These are phyloP conservation scores for Liopterus haemorrhoidalis DNA, from an alignment of 2,888 invertebrate genomes.

Conservation along the genomic window DNA sequence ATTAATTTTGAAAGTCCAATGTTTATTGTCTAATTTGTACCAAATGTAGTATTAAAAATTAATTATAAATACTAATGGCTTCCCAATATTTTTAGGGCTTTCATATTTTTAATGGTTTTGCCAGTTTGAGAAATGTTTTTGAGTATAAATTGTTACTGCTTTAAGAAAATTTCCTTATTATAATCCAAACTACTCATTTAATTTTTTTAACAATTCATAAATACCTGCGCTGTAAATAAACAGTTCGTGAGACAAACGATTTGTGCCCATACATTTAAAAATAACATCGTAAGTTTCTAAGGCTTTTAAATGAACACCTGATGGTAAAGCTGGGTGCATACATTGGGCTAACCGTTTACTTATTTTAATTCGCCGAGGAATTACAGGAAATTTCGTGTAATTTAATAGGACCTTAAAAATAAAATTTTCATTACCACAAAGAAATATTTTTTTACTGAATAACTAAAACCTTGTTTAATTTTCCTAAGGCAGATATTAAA, in stretches of 20 bases:
- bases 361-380: conserved; percentile 80
- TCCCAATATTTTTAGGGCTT: no score
- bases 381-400: conserved; percentile 75
- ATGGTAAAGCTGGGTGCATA: conserved; percentile 86
- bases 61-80: no score
- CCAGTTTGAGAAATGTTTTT: no score
- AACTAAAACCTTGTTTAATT: conserved; percentile 72
- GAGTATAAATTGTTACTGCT: no score
- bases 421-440: conserved; percentile 15
- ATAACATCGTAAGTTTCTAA: conserved; percentile 87
- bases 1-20: no score
- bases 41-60: no score
- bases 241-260: conserved; percentile 70
- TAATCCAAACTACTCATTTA: no score
- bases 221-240: conserved; percentile 74
- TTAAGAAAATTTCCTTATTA: no score
- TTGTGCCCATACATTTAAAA: conserved; percentile 81
- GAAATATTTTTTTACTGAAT: conserved; percentile 2
- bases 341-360: conserved; percentile 89
- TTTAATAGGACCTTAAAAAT: conserved; percentile 63
- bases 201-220: conserved; percentile 19
- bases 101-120: no score
- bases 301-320: conserved; percentile 86
- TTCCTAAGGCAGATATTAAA: conserved; percentile 81
- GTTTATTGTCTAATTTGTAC: no score